Conservation (phyloP, 2,888 invertebrate species). For the Diaphora mendica region DNA sequence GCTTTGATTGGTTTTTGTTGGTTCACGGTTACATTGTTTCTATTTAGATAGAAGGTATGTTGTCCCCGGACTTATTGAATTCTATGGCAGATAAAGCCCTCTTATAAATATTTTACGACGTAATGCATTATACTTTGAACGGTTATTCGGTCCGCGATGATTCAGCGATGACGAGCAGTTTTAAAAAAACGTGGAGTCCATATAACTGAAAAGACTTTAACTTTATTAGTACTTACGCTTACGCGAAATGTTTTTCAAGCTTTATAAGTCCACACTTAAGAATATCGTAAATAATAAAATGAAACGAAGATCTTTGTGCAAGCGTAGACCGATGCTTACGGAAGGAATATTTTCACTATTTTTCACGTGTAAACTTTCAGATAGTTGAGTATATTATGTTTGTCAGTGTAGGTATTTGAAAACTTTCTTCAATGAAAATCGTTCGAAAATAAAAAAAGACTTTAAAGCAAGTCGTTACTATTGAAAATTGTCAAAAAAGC, state of each 20-base stretch:
- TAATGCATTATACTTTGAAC: not conserved
- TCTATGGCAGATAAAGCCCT: not conserved
- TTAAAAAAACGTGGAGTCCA: not conserved
- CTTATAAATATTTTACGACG: not conserved
- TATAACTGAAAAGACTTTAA: not conserved
- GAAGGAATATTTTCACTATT: too few relatives aligned
- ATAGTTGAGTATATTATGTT: constrained; percentile 29
- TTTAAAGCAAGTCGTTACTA: too few relatives aligned
- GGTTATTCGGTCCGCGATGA: not conserved
- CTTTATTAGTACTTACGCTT: not conserved
- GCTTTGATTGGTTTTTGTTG: constrained; percentile 23
- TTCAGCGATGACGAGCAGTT: not conserved
- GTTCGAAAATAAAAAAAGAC: too few relatives aligned
- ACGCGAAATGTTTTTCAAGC: not conserved
- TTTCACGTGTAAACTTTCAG: too few relatives aligned
- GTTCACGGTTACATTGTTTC: not conserved
- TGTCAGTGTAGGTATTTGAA: not conserved
- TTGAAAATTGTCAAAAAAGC: too few relatives aligned
- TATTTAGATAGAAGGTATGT: not conserved
- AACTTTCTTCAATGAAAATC: too few relatives aligned
- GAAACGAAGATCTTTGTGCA: too few relatives aligned
- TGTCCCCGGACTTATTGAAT: not conserved
- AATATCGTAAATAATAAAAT: too few relatives aligned
- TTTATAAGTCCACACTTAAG: not conserved
- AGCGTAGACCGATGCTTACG: too few relatives aligned